Conservation (phyloP, 2,113 vertebrate species). For the Megatriorchis doriae region DNA sequence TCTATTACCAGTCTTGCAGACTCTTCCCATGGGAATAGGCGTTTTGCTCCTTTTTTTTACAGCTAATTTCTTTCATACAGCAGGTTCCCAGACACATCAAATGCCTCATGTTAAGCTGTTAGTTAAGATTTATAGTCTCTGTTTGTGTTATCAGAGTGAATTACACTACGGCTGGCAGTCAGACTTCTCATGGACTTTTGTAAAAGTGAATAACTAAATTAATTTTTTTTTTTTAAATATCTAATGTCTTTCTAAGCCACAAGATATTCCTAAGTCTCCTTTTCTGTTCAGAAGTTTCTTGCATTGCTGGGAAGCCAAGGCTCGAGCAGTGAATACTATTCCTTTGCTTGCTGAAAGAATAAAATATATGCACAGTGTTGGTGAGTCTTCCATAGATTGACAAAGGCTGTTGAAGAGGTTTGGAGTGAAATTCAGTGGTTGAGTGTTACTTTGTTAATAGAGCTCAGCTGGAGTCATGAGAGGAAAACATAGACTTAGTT, state of each 20-base stretch:
- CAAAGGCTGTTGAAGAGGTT: not conserved
- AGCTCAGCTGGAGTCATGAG: not conserved
- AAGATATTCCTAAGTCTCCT: not conserved
- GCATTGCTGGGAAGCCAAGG: not conserved
- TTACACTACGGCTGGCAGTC: conserved; percentile 66
- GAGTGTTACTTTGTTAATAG: not conserved
- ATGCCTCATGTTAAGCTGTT: conserved; percentile 69
- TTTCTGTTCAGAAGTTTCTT: not conserved
- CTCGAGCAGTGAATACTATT: not conserved
- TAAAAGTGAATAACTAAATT: conserved; percentile 23
- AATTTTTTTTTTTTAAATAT: not conserved
- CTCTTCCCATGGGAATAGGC: conserved; percentile 80
- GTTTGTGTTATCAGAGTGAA: conserved; percentile 72
- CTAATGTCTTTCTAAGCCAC: conserved; percentile 12
- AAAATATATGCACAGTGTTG: not conserved
- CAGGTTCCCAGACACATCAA: conserved; percentile 87
- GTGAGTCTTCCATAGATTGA: not conserved
- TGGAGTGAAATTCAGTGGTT: not conserved
- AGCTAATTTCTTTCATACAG: conserved; percentile 79
- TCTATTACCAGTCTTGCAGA: conserved; percentile 71
- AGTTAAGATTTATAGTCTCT: conserved; percentile 77
- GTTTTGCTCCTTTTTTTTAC: conserved; percentile 74
- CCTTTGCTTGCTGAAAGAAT: not conserved
- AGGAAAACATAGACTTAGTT: not conserved
- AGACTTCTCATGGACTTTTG: conserved; percentile 62